A percentile compares a stretch with the other conserved stretches of the same genome.
Evolutionary conservation across 2,888 invertebrate species (phyloP).

Genomic region (Nemotelus pantherinus): DNA sequence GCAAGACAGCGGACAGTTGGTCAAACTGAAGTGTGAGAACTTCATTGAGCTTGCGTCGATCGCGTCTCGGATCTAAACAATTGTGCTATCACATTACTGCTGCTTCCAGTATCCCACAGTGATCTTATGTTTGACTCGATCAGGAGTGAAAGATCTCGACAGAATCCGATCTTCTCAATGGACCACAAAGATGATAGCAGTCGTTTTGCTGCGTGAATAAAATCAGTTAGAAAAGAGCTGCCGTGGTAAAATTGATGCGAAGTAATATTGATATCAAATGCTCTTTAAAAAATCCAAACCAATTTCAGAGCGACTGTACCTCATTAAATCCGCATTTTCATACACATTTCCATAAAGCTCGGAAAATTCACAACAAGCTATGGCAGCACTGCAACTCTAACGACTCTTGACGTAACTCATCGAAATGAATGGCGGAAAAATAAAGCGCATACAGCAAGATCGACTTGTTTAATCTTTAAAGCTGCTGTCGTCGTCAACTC

Average conservation of each 20-base stretch:
- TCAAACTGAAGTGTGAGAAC: slow-evolving; percentile 42
- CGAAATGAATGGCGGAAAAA: not conserved
- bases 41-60: slow-evolving; percentile 28
- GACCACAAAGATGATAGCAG: not conserved
- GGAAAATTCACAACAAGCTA: no score
- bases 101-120: slow-evolving; percentile 28
- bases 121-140: slow-evolving; percentile 31
- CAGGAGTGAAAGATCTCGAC: slow-evolving; percentile 17
- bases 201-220: not conserved
- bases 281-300: no score
- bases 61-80: not conserved
- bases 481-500: slow-evolving; percentile 38
- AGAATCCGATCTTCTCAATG: slow-evolving; percentile 22
- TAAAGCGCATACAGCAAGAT: slow-evolving; percentile 26
- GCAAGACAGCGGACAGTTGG: slow-evolving; percentile 26
- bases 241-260: no score
- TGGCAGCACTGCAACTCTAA: not conserved
- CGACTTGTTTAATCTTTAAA: slow-evolving; percentile 35
- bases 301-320: no score
- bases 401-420: not conserved
- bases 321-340: not conserved
- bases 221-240: not conserved
- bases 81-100: slow-evolving; percentile 29
- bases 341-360: no score
- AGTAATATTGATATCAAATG: no score